A percentile compares a stretch with the other conserved stretches of the same genome.
These are phyloP conservation scores for Ranitomeya imitator DNA, from an alignment of 2,113 vertebrate species.

Conservation along the genomic window DNA sequence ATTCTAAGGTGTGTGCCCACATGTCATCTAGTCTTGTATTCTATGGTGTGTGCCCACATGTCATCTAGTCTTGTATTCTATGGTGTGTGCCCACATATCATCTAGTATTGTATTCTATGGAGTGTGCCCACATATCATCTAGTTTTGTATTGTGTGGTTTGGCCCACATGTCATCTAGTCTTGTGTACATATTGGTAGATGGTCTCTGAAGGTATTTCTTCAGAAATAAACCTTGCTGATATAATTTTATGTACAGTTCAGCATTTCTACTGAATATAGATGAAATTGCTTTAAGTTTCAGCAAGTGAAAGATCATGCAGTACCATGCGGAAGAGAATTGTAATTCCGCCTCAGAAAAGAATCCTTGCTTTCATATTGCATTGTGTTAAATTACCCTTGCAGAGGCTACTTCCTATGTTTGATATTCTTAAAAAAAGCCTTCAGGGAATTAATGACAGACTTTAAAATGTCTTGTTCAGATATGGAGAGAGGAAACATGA, in stretches of 20 bases:
- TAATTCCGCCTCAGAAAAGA: conserved; percentile 38
- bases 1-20: too few species aligned
- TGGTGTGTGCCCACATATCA: too few species aligned
- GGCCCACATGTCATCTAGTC: not conserved
- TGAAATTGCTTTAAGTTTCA: conserved; percentile 11
- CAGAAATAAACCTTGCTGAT: conserved; percentile 10
- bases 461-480: conserved; percentile 76
- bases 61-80: too few species aligned
- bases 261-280: not conserved
- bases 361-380: conserved; percentile 63
- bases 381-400: conserved; percentile 79
- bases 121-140: too few species aligned
- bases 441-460: conserved; percentile 68
- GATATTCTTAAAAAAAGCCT: conserved; percentile 68
- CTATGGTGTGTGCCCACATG: too few species aligned
- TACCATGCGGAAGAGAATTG: conserved; percentile 35
- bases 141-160: too few species aligned
- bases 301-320: conserved; percentile 41
- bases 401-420: conserved; percentile 72
- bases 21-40: too few species aligned
- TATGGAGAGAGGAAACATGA: conserved; percentile 77
- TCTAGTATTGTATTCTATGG: too few species aligned
- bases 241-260: conserved; percentile 21
- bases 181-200: not conserved
- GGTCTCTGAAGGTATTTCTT: not conserved